These are phyloP conservation scores for Heterohyrax brucei DNA, from an alignment of 2,797 vertebrate species.

Conservation along the genomic window DNA sequence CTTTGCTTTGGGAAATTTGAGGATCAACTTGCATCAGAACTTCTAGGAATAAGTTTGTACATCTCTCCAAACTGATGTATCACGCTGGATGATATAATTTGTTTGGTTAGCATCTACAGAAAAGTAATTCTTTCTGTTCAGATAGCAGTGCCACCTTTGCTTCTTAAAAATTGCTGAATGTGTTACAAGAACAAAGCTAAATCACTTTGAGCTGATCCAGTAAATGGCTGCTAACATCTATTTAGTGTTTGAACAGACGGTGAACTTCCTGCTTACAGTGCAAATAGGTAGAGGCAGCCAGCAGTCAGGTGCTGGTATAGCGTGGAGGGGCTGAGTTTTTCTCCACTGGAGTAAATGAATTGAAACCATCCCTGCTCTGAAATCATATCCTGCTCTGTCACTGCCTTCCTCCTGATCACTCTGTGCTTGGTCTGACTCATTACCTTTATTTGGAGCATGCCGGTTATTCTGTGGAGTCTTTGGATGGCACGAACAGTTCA, in stretches of 20 bases:
- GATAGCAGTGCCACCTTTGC: background rate
- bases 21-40: background rate
- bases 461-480: too few species aligned
- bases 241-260: slow-evolving; percentile 47
- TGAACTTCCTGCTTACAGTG: slow-evolving; percentile 59
- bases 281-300: background rate
- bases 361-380: background rate
- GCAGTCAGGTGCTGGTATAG: background rate
- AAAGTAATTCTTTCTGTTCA: background rate
- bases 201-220: slow-evolving; percentile 73
- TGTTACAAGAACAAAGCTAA: slow-evolving; percentile 28
- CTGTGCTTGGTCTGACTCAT: rapidly evolving
- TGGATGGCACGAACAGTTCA: too few species aligned
- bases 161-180: background rate
- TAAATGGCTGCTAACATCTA: slow-evolving; percentile 58
- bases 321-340: background rate
- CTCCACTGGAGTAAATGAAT: background rate
- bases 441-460: background rate
- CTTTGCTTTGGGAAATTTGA: background rate
- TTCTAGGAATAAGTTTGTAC: background rate
- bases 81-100: background rate
- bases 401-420: background rate
- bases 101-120: background rate
- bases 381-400: background rate
- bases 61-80: background rate